Evolutionary conservation across 2,113 vertebrate species (phyloP).

Genomic region (Lophura nycthemera): DNA sequence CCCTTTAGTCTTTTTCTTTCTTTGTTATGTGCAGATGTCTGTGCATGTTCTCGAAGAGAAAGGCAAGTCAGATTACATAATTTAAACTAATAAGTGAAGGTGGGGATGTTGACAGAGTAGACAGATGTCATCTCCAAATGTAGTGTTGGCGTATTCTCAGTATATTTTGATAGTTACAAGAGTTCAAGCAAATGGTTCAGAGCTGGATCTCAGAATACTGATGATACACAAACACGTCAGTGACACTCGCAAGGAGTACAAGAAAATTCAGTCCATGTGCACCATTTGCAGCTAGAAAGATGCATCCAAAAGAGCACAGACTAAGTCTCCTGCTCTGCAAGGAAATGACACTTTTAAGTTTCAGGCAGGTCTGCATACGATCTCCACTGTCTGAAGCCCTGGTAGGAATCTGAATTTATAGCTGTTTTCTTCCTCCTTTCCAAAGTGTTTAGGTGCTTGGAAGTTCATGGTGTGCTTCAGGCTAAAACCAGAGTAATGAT

Average conservation of each 20-base stretch:
- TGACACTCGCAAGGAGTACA: background rate
- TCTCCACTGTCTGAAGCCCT: background rate
- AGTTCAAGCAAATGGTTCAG: background rate
- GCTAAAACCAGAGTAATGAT: background rate
- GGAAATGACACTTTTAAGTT: background rate
- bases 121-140: background rate
- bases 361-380: background rate
- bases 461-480: background rate
- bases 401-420: background rate
- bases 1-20: background rate
- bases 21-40: background rate
- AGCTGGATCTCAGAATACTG: background rate
- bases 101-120: background rate
- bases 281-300: background rate
- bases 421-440: background rate
- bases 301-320: background rate
- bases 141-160: background rate
- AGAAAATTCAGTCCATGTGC: background rate
- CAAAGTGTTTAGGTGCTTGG: background rate
- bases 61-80: background rate
- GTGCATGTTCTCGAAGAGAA: background rate
- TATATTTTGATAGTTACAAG: background rate
- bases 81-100: background rate
- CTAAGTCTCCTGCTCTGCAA: background rate
- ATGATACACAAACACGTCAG: background rate